Base-by-base conservation (phyloP, 1,140 invertebrate genomes). In the Fopius arisanus region DNA sequence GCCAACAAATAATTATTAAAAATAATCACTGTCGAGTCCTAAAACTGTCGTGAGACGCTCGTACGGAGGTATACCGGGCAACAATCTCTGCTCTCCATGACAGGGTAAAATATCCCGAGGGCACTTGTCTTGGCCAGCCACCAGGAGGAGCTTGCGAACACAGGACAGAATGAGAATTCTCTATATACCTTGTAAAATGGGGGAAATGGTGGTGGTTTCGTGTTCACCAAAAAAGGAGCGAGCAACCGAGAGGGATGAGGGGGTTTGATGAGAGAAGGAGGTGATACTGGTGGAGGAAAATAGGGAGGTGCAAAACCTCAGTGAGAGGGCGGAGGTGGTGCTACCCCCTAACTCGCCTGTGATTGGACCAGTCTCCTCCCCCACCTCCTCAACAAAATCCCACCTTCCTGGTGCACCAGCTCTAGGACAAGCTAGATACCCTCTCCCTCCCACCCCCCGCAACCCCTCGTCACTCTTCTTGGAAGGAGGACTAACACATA, bases 81-180 rank as follows among this genome's bases (percentile, higher is more conserved):
- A 88, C 84, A 86, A 88, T 87, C 86, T 82, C 84, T 78, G 82
- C 81, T 87, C 86, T 82, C 83, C 81, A 82, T 76, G 78, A 84
- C 51, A 31, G 26, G 67, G 67, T 84, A 80, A 84, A 88, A 87
- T 87, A 86, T 88, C 84, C 85, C 82, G 83, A 84, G 83, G 85
- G 81, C 80, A 86, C 86, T 87, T 85, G 82, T 86, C 84, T 87
- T 87, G 84, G 85, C 81, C 80, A 85, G 84, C 82, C 79, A 83
- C 79, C 78, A 81, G 81, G 80, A 80, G 70, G 73, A 67, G 67
- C 43, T 72, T 71, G 19, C 33, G 21, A 79, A 77, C 76, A 78
- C 16, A 71, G 74, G 74, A 74, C 78, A 73, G 77, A 75, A 71
- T 77, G 72, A 73, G 72, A 78, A 76, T 59, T 26, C 26, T 28